phyloP scores from a whole-genome alignment of 2,113 vertebrate species.

The Marmota flaviventris region DNA sequence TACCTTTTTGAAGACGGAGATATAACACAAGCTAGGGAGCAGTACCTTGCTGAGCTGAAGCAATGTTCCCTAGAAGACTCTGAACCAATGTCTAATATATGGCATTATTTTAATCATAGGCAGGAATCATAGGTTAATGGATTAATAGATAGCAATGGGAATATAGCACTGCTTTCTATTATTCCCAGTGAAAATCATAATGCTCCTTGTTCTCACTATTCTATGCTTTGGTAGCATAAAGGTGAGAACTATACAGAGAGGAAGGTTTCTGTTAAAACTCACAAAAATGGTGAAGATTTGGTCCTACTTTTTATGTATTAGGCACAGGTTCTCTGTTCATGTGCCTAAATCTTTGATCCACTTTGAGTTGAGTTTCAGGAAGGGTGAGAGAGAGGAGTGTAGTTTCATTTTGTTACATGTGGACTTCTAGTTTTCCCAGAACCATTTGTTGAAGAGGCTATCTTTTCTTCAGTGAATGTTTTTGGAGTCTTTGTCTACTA shows the following conservation, averaged over 20 bases:
- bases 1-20: neutral
- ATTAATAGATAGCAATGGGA: neutral
- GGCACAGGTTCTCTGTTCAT: no score
- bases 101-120: neutral
- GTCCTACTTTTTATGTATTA: neutral
- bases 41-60: neutral
- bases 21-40: neutral
- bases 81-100: neutral
- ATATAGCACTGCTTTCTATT: neutral
- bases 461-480: no score
- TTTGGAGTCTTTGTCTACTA: no score
- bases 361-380: no score
- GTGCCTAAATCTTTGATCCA: no score
- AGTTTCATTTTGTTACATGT: no score
- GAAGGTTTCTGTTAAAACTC: neutral
- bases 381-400: no score
- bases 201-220: neutral
- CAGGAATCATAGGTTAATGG: neutral
- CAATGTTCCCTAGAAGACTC: neutral
- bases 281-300: neutral
- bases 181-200: neutral
- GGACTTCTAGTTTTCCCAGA: no score
- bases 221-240: neutral
- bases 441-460: no score
- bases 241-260: neutral